Conservation (phyloP, 2,113 vertebrate genomes). For the Ameiurus melas region DNA sequence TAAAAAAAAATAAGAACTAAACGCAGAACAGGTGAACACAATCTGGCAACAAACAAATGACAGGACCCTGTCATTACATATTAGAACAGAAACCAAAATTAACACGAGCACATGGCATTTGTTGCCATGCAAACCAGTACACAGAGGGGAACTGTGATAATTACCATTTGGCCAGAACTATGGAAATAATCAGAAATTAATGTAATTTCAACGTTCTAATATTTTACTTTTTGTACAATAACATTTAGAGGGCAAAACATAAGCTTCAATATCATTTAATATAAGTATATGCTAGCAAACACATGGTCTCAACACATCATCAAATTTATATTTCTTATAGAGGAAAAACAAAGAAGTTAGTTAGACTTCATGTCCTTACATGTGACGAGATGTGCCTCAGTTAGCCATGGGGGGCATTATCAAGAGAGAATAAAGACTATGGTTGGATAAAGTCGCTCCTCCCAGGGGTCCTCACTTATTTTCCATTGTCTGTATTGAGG, state of each 20-base stretch:
- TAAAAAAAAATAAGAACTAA: neutral
- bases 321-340: neutral
- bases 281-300: neutral
- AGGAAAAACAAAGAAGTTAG: neutral
- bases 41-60: neutral
- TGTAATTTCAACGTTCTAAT: neutral
- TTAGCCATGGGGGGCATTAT: neutral
- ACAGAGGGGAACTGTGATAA: neutral
- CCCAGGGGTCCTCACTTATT: neutral
- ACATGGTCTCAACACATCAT: neutral
- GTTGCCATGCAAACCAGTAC: neutral
- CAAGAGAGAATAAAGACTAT: neutral
- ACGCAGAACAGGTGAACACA: neutral
- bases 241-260: neutral
- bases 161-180: neutral
- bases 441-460: neutral
- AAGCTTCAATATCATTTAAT: neutral
- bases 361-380: neutral
- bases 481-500: neutral
- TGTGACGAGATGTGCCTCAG: neutral
- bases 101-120: neutral
- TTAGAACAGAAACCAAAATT: neutral
- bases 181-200: neutral
- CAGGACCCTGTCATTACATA: neutral
- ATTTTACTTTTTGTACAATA: neutral